These are phyloP conservation scores for Phallusia fumigata DNA, from an alignment of 23 tunicate genomes.

Conservation along the genomic window DNA sequence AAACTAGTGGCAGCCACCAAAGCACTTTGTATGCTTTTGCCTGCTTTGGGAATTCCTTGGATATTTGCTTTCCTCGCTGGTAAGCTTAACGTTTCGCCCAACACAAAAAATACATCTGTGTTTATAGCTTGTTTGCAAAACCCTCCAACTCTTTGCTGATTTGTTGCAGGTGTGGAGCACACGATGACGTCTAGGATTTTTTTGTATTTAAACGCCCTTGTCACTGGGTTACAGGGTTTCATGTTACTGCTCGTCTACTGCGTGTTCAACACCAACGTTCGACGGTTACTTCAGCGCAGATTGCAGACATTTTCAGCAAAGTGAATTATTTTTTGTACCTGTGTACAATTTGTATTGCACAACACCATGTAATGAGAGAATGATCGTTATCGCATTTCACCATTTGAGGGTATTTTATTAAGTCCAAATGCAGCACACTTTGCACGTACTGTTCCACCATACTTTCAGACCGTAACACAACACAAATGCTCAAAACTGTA, in stretches of 20 bases:
- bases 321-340: not conserved
- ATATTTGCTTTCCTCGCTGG: not conserved
- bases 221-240: not conserved
- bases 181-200: not conserved
- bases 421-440: too few species aligned
- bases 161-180: not conserved
- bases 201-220: not conserved
- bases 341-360: too few species aligned
- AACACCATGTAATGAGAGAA: too few species aligned
- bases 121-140: too few species aligned
- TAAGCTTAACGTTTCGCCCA: not conserved
- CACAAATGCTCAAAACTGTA: too few species aligned
- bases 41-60: slow-evolving; percentile 1
- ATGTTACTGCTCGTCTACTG: not conserved
- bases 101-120: too few species aligned
- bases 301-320: not conserved
- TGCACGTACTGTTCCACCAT: too few species aligned
- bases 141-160: not conserved
- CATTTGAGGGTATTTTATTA: too few species aligned
- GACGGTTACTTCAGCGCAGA: not conserved
- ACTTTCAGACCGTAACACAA: too few species aligned
- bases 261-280: not conserved
- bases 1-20: not conserved
- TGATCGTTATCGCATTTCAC: too few species aligned
- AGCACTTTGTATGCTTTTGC: not conserved